These are phyloP conservation scores for Spinus olivaceus DNA, from an alignment of 2,797 vertebrate species.

Conservation along the genomic window DNA sequence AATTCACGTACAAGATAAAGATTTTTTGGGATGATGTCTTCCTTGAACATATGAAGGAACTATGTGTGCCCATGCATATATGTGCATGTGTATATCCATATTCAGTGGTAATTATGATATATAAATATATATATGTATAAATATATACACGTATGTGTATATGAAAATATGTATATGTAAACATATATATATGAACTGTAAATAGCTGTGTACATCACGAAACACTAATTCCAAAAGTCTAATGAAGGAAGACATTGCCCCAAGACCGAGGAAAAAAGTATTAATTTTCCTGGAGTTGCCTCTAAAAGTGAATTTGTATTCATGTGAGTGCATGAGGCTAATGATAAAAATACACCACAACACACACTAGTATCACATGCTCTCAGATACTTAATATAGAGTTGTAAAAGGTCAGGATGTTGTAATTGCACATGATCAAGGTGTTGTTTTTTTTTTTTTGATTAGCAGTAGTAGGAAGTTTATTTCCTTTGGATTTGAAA, in stretches of 20 bases:
- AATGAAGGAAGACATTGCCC: not conserved
- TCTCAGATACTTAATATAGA: not conserved
- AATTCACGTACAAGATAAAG: not conserved
- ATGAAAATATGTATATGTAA: not conserved
- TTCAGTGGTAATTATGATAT: fast-evolving
- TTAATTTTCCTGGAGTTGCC: not conserved
- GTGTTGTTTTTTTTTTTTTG: not conserved
- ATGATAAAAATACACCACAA: not conserved
- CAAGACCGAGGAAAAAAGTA: not conserved
- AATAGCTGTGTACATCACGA: not conserved
- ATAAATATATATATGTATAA: not conserved
- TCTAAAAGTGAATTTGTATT: not conserved
- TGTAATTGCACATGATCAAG: not conserved
- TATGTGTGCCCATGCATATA: not conserved
- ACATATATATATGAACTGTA: not conserved
- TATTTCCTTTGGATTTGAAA: not conserved
- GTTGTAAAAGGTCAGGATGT: not conserved
- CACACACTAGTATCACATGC: not conserved
- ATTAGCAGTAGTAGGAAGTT: not conserved
- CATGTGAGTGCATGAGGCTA: not conserved
- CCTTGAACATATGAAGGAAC: not conserved
- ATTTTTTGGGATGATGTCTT: not conserved
- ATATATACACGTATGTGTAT: too few species aligned
- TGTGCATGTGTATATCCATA: not conserved
- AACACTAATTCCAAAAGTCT: not conserved